phyloP scores from a whole-genome alignment of 2,113 vertebrate genomes.

The Ellobius talpinus region DNA sequence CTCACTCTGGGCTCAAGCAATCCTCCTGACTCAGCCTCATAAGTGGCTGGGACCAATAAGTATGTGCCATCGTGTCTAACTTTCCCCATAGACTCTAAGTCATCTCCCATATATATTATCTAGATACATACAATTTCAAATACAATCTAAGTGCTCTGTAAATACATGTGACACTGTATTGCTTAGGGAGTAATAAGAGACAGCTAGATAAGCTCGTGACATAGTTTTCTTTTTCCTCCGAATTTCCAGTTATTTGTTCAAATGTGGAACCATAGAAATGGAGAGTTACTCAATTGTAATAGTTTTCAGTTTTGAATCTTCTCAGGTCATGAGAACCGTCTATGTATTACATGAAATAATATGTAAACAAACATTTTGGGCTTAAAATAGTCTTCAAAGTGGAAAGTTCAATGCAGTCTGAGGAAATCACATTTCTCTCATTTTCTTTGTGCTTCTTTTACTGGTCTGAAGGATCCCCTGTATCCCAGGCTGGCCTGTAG shows the following conservation, averaged over 20 bases:
- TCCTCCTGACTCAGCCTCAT: not conserved
- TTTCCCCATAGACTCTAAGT: not conserved
- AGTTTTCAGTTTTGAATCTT: not conserved
- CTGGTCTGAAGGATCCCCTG: not conserved
- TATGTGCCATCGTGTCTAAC: not conserved
- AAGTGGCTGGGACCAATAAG: not conserved
- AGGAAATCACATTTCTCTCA: not conserved
- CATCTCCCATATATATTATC: not conserved
- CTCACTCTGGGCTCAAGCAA: not conserved
- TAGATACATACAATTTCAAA: not conserved
- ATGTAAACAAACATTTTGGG: not conserved
- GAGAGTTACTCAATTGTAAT: not conserved
- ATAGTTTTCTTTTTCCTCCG: not conserved
- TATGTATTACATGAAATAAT: not conserved
- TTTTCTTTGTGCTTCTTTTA: not conserved
- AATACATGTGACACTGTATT: too few species aligned
- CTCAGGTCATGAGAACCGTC: not conserved
- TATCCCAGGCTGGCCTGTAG: not conserved
- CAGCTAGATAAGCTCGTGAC: not conserved
- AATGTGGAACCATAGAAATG: not conserved
- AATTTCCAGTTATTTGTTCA: not conserved
- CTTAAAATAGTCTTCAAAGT: conserved; percentile 36
- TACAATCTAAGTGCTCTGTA: not conserved
- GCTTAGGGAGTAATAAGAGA: not conserved
- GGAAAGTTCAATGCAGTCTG: not conserved